Percentiles rank a stretch among this genome's conserved stretches.
These are phyloP conservation scores for Lamellibrachia satsuma DNA, from an alignment of 2,888 invertebrate species.

Conservation along the genomic window DNA sequence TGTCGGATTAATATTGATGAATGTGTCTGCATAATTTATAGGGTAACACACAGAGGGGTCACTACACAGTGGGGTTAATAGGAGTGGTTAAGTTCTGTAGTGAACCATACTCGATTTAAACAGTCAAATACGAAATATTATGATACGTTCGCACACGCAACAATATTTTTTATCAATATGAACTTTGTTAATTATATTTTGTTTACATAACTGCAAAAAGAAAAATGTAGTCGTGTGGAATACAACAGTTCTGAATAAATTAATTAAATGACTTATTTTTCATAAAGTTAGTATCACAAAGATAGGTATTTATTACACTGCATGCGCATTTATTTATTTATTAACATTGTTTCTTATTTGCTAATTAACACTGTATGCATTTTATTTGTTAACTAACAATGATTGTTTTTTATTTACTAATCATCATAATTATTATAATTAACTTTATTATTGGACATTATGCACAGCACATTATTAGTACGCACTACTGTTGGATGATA, in stretches of 20 bases:
- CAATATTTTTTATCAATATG: not conserved
- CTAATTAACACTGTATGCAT: not conserved
- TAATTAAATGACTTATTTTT: not conserved
- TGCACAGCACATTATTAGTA: not conserved
- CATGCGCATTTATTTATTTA: not conserved
- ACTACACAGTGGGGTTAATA: not conserved
- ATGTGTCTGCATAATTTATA: no score
- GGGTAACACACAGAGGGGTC: not conserved
- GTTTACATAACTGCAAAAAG: not conserved
- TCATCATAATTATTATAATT: not conserved
- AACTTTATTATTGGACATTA: not conserved
- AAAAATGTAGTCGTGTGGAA: not conserved
- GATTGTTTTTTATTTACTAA: not conserved
- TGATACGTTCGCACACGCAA: not conserved
- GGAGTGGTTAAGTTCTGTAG: not conserved
- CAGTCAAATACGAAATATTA: no score
- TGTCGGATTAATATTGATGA: not conserved
- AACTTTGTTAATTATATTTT: no score
- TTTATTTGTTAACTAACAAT: not conserved
- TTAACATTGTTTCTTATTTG: not conserved
- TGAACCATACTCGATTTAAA: not conserved
- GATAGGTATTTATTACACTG: not conserved
- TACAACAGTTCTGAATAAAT: not conserved
- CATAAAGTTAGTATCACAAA: not conserved
- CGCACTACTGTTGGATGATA: not conserved